phyloP scores from a whole-genome alignment of 2,797 vertebrate species.

The Spinibarbus caldwelli region DNA sequence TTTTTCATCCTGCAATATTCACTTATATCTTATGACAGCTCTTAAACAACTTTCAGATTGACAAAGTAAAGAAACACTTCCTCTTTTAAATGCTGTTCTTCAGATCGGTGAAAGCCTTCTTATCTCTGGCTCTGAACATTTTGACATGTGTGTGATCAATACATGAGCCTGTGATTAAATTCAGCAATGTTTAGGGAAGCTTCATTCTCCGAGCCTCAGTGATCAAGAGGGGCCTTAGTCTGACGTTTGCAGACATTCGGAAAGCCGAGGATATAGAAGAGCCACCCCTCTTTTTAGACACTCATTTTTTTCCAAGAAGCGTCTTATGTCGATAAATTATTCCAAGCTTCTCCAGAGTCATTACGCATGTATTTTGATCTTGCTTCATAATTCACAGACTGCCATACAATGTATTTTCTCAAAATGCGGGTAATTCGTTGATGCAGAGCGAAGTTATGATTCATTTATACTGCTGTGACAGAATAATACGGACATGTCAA shows the following conservation, averaged over 20 bases:
- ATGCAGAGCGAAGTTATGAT: constrained; percentile 98
- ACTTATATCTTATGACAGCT: neutral
- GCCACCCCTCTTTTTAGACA: constrained; percentile 72
- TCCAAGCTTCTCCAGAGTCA: constrained; percentile 85
- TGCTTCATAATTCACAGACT: constrained; percentile 95
- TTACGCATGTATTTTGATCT: constrained; percentile 96
- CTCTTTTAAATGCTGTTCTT: constrained; percentile 8
- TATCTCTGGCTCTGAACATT: constrained; percentile 68
- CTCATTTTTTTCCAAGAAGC: constrained; percentile 73
- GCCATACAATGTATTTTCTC: constrained; percentile 94
- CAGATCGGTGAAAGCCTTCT: constrained; percentile 5
- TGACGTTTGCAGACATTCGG: constrained; percentile 75
- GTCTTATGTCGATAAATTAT: constrained; percentile 89
- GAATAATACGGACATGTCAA: constrained; percentile 99
- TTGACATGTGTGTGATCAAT: constrained; percentile 81
- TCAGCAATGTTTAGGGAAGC: constrained; percentile 79
- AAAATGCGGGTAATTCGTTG: constrained; percentile 99
- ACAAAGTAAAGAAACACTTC: constrained; percentile 3
- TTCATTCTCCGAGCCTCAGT: constrained; percentile 81
- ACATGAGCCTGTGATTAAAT: constrained; percentile 82
- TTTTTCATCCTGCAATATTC: neutral
- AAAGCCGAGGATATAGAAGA: constrained; percentile 65
- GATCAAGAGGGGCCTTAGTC: constrained; percentile 74
- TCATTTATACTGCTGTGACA: constrained; percentile 99
- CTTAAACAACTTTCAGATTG: constrained; percentile 2